These are phyloP conservation scores for Naso thynnoides DNA, from an alignment of 2,797 vertebrate species.

Conservation along the genomic window DNA sequence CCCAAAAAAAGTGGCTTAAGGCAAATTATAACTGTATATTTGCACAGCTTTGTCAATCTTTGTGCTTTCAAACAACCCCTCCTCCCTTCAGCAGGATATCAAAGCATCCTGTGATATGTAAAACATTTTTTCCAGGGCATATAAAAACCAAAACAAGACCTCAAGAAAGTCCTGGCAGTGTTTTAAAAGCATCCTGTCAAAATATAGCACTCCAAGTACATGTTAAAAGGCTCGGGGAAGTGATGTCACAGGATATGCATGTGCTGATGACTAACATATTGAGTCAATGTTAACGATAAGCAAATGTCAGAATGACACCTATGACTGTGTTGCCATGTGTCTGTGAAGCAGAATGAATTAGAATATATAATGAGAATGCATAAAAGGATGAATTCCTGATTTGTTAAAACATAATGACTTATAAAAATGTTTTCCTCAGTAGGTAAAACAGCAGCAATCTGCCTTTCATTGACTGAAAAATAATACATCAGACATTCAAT, in stretches of 20 bases:
- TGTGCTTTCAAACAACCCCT: constrained; percentile 38
- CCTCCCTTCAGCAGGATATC: constrained; percentile 39
- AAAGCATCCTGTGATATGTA: constrained; percentile 68
- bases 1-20: constrained; percentile 35
- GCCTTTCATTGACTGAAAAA: constrained; percentile 21
- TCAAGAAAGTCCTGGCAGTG: constrained; percentile 60
- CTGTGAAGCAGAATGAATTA: constrained; percentile 56
- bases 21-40: constrained; percentile 23
- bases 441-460: constrained; percentile 15
- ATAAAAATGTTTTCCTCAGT: constrained; percentile 21
- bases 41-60: constrained; percentile 43
- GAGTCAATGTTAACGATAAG: constrained; percentile 63
- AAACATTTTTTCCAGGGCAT: constrained; percentile 69
- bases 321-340: constrained; percentile 43
- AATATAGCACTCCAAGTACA: constrained; percentile 67
- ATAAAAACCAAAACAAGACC: constrained; percentile 71
- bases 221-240: constrained; percentile 69
- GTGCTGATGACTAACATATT: constrained; percentile 80
- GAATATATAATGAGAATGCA: constrained; percentile 47
- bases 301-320: constrained; percentile 61
- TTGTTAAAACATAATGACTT: constrained; percentile 23
- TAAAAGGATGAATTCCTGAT: constrained; percentile 31
- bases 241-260: constrained; percentile 80
- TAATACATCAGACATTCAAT: neutral
- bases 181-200: constrained; percentile 76